Base-by-base conservation (phyloP, 2,113 vertebrate species). In the Dermatemys mawii region DNA sequence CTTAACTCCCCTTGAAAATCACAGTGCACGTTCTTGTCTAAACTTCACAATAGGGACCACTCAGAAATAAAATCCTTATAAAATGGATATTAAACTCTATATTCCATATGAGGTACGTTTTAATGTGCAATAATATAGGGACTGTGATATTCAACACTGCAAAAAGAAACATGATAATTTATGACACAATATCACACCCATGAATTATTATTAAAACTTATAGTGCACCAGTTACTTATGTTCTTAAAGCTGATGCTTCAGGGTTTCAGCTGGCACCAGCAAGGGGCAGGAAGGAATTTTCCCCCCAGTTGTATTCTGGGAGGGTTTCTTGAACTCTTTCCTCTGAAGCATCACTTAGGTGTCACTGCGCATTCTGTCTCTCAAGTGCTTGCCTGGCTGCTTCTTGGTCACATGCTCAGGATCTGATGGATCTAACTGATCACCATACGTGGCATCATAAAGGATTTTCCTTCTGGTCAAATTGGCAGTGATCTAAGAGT, bases 121-220 rank as follows among this genome's bases (percentile, higher is more conserved):
- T 86, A 91, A 73, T 73, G 38, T 35, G 22, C 22, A 73, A 76
- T 88, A 89, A 70, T 11, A 81, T 51, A 75, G 51, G 4, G 79
- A 80, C 16, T 46, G 55, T 93, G 89, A 98, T 55, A 1, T 46
- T 49, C 76, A 88, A 51, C 83, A 82, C 38, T 84, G 86, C 83
- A 81, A 96, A 96, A 96, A 93, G 96, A 96, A 92, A 94, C 81
- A 51, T 81, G 22, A 19, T 96, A 93, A 96, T 96, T 96, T 96
- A 92, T 95, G 76, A 76, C 88, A 92, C 94, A 91, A 91, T 94
- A 95, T 93, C 96, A 49, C 60, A 60, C 97, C 95, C 94, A 92
- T 97, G 96, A 97, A 93, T 97, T 96, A 93, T 97, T 96, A 93
- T 97, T 97, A 96, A 95, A 97, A 97, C 92, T 96, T 93, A 92